Evolutionary conservation across 2,888 invertebrate species (phyloP).

Genomic region (Caenorhabditis sp.): DNA sequence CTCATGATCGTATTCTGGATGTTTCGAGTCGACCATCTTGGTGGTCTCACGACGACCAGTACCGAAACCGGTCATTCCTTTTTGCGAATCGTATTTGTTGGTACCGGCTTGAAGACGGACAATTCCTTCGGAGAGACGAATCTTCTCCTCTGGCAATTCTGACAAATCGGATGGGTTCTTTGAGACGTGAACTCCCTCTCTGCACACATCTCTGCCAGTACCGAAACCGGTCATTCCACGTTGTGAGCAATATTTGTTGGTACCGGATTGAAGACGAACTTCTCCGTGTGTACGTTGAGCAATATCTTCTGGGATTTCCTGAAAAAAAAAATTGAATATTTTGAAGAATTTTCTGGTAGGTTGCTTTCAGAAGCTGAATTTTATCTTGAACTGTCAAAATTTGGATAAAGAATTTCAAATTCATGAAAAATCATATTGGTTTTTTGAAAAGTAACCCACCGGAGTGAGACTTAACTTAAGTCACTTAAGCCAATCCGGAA

Average conservation of each 20-base stretch:
- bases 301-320: slow-evolving; percentile 71
- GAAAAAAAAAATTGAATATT: slow-evolving; percentile 8
- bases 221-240: slow-evolving; percentile 70
- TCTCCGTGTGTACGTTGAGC: slow-evolving; percentile 65
- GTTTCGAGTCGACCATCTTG: slow-evolving; percentile 70
- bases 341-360: too few relatives aligned
- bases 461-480: too few relatives aligned
- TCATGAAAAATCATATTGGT: too few relatives aligned
- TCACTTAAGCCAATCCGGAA: too few relatives aligned
- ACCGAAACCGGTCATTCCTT: slow-evolving; percentile 70
- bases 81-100: slow-evolving; percentile 71
- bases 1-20: slow-evolving; percentile 71
- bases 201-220: slow-evolving; percentile 71
- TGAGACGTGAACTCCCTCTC: slow-evolving; percentile 66
- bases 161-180: slow-evolving; percentile 66
- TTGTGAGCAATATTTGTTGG: slow-evolving; percentile 65
- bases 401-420: too few relatives aligned
- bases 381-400: too few relatives aligned
- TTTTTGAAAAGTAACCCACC: too few relatives aligned
- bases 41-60: slow-evolving; percentile 71
- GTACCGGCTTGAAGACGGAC: slow-evolving; percentile 71
- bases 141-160: slow-evolving; percentile 71
- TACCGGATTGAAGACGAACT: slow-evolving; percentile 71
- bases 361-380: too few relatives aligned
- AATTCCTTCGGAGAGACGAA: slow-evolving; percentile 70